A percentile compares a stretch with the other conserved stretches of the same genome.
Evolutionary conservation across 2,888 invertebrate species (phyloP).

Genomic region (Cataglyphis altisquamis): DNA sequence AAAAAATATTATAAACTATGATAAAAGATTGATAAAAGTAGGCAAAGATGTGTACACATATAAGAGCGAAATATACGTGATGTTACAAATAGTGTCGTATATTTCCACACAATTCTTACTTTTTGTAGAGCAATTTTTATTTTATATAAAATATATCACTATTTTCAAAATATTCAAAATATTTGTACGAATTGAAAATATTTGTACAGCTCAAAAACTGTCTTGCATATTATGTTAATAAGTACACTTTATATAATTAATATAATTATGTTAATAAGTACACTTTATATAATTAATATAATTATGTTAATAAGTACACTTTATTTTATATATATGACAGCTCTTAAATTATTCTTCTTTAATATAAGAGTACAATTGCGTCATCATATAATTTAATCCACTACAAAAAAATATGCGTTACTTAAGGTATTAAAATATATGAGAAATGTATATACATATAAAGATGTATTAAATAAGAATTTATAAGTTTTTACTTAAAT

Average conservation of each 20-base stretch:
- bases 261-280: too few relatives aligned
- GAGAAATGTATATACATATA: neutral
- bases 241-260: too few relatives aligned
- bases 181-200: too few relatives aligned
- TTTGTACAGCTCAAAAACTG: too few relatives aligned
- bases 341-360: neutral
- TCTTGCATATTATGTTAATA: too few relatives aligned
- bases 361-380: neutral
- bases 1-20: neutral
- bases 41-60: neutral
- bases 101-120: conserved; percentile 3
- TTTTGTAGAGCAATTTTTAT: neutral
- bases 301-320: neutral
- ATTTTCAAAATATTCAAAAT: too few relatives aligned
- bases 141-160: conserved; percentile 1
- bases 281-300: neutral
- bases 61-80: neutral
- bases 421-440: neutral
- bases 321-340: neutral
- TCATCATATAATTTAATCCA: neutral
- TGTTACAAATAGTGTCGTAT: neutral
- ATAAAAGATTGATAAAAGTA: neutral
- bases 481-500: neutral
- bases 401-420: neutral
- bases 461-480: neutral